phyloP scores from a whole-genome alignment of 2,888 invertebrate genomes.

The Neoscelio sp. region DNA sequence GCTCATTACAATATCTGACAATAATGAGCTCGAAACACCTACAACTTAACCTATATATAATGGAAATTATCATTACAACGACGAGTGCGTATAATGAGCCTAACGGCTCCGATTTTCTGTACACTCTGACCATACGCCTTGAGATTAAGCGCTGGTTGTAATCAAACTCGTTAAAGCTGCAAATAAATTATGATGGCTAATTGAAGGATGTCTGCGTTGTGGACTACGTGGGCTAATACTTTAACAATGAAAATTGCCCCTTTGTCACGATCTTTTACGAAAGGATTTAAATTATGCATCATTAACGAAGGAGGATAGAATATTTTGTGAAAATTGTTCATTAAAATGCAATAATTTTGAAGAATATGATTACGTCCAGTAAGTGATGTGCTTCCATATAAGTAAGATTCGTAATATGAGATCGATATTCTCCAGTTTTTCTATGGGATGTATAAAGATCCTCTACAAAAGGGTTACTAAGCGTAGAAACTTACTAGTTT shows the following conservation, averaged over 20 bases:
- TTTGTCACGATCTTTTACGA: conserved; percentile 55
- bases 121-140: conserved; percentile 32
- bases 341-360: conserved; percentile 42
- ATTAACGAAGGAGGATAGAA: conserved; percentile 53
- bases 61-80: conserved; percentile 64
- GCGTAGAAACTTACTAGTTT: too few relatives aligned
- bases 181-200: conserved; percentile 64
- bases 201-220: conserved; percentile 65
- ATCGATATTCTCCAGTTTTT: too few relatives aligned
- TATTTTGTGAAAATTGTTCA: conserved; percentile 52
- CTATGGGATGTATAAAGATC: too few relatives aligned
- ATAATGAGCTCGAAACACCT: conserved; percentile 63
- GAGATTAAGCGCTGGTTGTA: conserved; percentile 53
- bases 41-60: conserved; percentile 66
- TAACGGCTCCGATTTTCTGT: conserved; percentile 65
- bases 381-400: too few relatives aligned
- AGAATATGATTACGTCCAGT: too few relatives aligned
- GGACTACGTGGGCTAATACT: conserved; percentile 55
- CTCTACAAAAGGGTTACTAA: too few relatives aligned
- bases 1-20: conserved; percentile 49
- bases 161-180: conserved; percentile 67
- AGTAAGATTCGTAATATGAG: too few relatives aligned
- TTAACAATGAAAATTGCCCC: conserved; percentile 60
- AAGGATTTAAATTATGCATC: conserved; percentile 57
- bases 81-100: conserved; percentile 65